Evolutionary conservation across 2,113 vertebrate species (phyloP).

Genomic region (Salvator merianae): DNA sequence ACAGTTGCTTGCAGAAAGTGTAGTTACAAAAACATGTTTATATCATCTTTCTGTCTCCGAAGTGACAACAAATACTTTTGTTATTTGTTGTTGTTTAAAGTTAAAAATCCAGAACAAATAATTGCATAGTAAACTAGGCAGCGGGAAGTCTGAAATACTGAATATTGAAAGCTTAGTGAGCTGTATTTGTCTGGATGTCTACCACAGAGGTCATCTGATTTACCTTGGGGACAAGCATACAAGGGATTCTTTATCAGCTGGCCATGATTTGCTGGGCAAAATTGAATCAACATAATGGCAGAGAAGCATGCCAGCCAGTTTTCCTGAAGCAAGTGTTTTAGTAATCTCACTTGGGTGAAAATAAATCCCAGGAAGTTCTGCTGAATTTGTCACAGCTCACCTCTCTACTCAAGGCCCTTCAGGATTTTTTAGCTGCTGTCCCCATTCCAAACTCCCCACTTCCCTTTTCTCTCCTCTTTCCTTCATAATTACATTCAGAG

Average conservation of each 20-base stretch:
- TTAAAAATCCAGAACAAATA: no score
- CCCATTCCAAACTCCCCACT: constrained; percentile 25
- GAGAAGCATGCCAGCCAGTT: background rate
- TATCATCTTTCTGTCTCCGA: no score
- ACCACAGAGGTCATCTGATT: background rate
- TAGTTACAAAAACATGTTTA: no score
- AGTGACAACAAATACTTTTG: no score
- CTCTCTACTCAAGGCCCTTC: background rate
- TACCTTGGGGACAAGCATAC: background rate
- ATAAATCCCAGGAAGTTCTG: constrained; percentile 4
- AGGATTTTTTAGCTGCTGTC: background rate
- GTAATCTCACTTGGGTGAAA: constrained; percentile 9
- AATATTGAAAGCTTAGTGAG: no score
- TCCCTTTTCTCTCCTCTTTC: constrained; percentile 20
- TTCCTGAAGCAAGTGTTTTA: constrained; percentile 2
- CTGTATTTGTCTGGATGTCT: no score
- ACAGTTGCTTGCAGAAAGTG: no score
- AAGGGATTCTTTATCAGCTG: background rate
- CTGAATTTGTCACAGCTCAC: background rate
- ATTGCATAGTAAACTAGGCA: background rate
- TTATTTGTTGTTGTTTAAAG: no score
- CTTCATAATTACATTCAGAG: constrained; percentile 53
- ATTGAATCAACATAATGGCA: background rate
- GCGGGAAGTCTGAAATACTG: no score
- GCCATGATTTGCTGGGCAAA: background rate